These are phyloP conservation scores for Montipora cactus DNA, from an alignment of 64 coral and sea anemone genomes.

Conservation along the genomic window DNA sequence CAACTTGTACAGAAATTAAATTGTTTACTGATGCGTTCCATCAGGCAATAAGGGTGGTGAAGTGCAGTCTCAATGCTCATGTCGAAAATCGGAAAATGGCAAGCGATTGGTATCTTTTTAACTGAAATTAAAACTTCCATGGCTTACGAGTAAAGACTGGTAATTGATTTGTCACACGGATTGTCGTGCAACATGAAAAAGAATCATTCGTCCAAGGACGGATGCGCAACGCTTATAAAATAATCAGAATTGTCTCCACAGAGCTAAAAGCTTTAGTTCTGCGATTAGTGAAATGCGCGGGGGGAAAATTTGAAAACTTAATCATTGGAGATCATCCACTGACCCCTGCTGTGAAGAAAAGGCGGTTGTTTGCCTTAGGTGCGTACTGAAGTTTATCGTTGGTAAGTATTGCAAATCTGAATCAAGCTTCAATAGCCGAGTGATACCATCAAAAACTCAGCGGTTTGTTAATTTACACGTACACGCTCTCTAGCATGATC, in stretches of 20 bases:
- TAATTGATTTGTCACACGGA: not conserved
- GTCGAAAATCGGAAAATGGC: not conserved
- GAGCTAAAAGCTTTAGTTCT: not conserved
- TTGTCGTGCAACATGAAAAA: not conserved
- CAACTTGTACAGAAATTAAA: not conserved
- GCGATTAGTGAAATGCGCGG: not conserved
- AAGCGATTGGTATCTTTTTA: not conserved
- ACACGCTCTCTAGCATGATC: too few species aligned
- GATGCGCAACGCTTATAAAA: not conserved
- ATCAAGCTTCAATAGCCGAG: not conserved
- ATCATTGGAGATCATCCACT: not conserved
- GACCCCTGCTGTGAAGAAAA: constrained; percentile 25
- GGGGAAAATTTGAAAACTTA: not conserved
- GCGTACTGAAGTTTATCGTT: not conserved
- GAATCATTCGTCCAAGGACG: not conserved
- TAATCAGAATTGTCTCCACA: not conserved
- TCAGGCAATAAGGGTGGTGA: not conserved
- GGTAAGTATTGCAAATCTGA: not conserved
- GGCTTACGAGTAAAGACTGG: too few species aligned
- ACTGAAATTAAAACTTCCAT: not conserved
- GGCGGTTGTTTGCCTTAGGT: not conserved
- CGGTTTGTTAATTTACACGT: too few species aligned
- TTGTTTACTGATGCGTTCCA: not conserved
- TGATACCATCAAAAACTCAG: not conserved
- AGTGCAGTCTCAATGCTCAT: not conserved